These are phyloP conservation scores for Pseudochirops cupreus DNA, from an alignment of 2,797 vertebrate species.

Conservation along the genomic window DNA sequence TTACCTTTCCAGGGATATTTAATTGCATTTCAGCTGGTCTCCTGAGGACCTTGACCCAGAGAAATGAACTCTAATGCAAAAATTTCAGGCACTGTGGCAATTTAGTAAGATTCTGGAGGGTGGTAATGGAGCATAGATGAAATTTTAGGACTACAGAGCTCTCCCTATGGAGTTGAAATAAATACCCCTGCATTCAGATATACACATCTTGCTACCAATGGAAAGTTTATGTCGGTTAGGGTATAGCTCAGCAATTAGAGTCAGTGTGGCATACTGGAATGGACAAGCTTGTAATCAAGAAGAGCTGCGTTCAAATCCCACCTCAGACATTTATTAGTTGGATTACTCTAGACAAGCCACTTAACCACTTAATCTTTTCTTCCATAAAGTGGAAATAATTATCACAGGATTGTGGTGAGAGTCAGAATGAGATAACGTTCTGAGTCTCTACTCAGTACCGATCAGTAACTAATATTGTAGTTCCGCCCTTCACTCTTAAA, in stretches of 20 bases:
- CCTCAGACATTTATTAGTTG: not conserved
- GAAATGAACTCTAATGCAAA: not conserved
- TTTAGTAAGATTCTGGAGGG: not conserved
- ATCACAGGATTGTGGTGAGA: not conserved
- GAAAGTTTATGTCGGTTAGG: not conserved
- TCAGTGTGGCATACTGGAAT: not conserved
- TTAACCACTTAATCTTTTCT: not conserved
- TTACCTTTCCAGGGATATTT: slow-evolving; percentile 3
- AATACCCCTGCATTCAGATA: not conserved
- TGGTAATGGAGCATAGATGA: not conserved
- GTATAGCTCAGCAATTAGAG: not conserved
- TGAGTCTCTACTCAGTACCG: not conserved
- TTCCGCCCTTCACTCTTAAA: not conserved
- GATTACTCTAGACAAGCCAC: not conserved
- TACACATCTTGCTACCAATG: not conserved
- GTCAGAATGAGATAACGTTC: not conserved
- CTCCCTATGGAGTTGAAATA: not conserved
- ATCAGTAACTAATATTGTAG: too few species aligned
- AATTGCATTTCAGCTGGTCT: not conserved
- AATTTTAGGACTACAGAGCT: not conserved
- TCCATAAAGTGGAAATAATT: not conserved
- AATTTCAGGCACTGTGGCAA: not conserved
- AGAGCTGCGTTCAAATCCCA: not conserved
- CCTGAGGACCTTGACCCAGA: not conserved
- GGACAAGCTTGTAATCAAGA: not conserved